A percentile compares a stretch with the other conserved stretches of the same genome.
These are phyloP conservation scores for Autographa gamma DNA, from an alignment of 2,888 invertebrate genomes.

Conservation along the genomic window DNA sequence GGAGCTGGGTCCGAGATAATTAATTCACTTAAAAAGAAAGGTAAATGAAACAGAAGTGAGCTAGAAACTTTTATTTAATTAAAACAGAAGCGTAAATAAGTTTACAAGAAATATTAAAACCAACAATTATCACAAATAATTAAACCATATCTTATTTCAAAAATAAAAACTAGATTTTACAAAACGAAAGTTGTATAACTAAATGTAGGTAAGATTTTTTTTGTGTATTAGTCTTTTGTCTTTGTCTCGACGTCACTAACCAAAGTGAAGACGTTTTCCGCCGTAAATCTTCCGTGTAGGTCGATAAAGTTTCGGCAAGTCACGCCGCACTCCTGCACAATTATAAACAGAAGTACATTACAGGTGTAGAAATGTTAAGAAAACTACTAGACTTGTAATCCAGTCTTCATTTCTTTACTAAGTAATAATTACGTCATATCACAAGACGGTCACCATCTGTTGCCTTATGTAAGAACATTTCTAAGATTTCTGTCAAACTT, in stretches of 20 bases:
- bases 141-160: not conserved
- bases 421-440: too few species aligned
- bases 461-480: too few species aligned
- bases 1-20: not conserved
- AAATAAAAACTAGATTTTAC: not conserved
- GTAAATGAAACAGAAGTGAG: conserved; percentile 1
- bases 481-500: too few species aligned
- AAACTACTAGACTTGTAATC: too few species aligned
- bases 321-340: conserved; percentile 84
- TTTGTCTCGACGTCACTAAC: conserved; percentile 83
- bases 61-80: conserved; percentile 1
- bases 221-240: conserved; percentile 63
- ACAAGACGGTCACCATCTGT: too few species aligned
- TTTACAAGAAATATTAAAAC: not conserved
- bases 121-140: not conserved
- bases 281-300: conserved; percentile 78
- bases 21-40: conserved; percentile 2
- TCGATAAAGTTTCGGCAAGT: conserved; percentile 82
- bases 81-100: not conserved
- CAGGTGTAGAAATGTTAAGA: too few species aligned
- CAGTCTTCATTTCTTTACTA: too few species aligned
- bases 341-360: not conserved
- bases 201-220: not conserved
- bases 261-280: conserved; percentile 82
- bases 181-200: not conserved